Evolutionary conservation across 1,140 invertebrate genomes (phyloP), one percentile per base, ranked within the genome.

Genomic region (Scaptomyza pallida): DNA sequence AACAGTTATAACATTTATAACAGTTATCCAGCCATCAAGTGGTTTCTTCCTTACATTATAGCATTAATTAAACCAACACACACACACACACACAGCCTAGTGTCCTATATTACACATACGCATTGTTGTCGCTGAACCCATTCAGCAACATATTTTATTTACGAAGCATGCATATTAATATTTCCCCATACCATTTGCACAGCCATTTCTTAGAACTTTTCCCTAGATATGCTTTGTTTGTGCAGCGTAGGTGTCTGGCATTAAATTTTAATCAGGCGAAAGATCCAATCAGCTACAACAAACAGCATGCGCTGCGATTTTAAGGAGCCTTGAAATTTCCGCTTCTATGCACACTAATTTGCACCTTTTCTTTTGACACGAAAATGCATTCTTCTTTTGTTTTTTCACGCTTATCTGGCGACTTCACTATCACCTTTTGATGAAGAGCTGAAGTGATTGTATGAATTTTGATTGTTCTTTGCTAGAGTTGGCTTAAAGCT

Each of bases 231-330:
- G n/a, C n/a, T n/a, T n/a, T n/a, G n/a, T n/a, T n/a, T n/a, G n/a
- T n/a, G n/a, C n/a, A n/a, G n/a, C 37, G 13, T 51, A 35, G 15
- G 33, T 47, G 13, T 48, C 35, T 43, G 44, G 33, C 55, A 67
- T 76, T 64, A 62, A 83, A 51, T 76, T 75, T 75, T 68, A 85
- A 83, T 79, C 75, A 83, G 79, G 61, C 75, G 48, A 62, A 62
- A 52, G 43, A 62, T 70, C 69, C 85, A 83, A 85, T 79, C 72
- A 75, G 55, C 65, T 65, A 47, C 61, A 70, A 16, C 10, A 17
- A n/a, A n/a, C n/a, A n/a, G 23, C 60, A 63, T 16, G 23, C 17
- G 33, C 54, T 6, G 5, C 33, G 51, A n/a, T 16, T 61, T 23
- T 21, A 5, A 10, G 43, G 13, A 19, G 30, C 33, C 44, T 17